These are phyloP conservation scores for Zaprionus inermis DNA, from an alignment of 1,140 invertebrate genomes.

Conservation along the genomic window DNA sequence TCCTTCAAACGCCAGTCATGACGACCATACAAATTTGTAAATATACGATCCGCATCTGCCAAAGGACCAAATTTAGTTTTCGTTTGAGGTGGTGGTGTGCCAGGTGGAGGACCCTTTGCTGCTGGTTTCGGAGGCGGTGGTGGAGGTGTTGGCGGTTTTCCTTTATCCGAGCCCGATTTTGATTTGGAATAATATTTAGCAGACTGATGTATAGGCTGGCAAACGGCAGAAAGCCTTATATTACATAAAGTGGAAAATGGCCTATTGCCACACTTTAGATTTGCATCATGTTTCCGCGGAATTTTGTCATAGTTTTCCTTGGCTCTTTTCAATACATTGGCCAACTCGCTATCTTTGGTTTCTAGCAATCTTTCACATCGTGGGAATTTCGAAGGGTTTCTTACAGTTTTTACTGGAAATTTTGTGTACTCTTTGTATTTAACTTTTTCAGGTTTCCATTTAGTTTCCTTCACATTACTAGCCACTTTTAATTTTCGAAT, in stretches of 20 bases:
- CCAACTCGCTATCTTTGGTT: constrained; percentile 20
- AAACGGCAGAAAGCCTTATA: not conserved
- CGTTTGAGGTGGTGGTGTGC: constrained; percentile 64
- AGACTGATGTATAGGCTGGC: not conserved
- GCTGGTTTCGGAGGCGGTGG: constrained; percentile 13
- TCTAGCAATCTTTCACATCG: constrained; percentile 13
- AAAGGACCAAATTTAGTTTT: constrained; percentile 70
- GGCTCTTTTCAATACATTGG: not conserved
- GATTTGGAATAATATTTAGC: constrained; percentile 16
- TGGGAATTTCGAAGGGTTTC: constrained; percentile 12
- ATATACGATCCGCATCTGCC: constrained; percentile 66
- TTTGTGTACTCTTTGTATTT: constrained; percentile 12
- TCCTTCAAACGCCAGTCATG: constrained; percentile 71
- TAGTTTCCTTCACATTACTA: not conserved
- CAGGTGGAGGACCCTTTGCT: constrained; percentile 52
- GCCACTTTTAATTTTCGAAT: not conserved
- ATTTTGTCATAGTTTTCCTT: not conserved
- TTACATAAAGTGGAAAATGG: not conserved
- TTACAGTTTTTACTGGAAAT: constrained; percentile 3
- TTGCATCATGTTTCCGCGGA: not conserved
- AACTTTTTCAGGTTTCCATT: not conserved
- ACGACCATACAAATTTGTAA: constrained; percentile 70
- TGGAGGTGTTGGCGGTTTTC: constrained; percentile 19
- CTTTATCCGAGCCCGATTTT: constrained; percentile 1
- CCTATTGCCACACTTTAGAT: not conserved